Evolutionary conservation across 2,888 invertebrate species (phyloP), one percentile per base, ranked within the genome.

Genomic region (Drosophila subquinaria): DNA sequence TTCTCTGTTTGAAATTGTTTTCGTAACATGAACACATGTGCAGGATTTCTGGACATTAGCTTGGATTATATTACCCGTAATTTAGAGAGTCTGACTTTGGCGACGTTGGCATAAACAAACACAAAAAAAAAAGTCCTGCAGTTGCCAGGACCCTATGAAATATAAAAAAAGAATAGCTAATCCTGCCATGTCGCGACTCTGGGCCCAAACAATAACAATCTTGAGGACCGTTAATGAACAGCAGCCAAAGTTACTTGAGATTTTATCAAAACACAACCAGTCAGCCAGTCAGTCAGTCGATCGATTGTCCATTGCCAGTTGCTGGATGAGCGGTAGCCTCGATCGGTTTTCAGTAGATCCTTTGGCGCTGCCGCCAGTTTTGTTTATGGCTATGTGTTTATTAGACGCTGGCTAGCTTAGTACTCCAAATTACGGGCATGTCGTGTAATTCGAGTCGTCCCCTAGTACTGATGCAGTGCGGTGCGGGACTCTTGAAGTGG

Each of bases 211-310:
- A 65, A 57, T 51, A 68, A 70, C 82, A 79, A 77, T 68, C 53
- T 55, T 42, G 35, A 72, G 55, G 57, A 55, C 35, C 71, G 78
- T 69, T 81, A 84, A 83, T 81, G 83, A 83, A n/a, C 45, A 56
- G 59, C 55, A 53, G 65, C 35, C 52, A 45, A 9, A 60, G 86
- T 80, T 88, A 86, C 76, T 88, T 86, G 88, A 87, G 88, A 87
- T 88, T 75, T 87, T 88, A 87, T 87, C 86, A 87, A 88, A 87
- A 87, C 86, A 87, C 79, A 74, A 66, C 56, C 50, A 65, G 55
- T 15, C 23, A 35, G n/a, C 27, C 40, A 23, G 36, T 23, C 52
- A 50, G 48, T 51, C 52, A 40, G 48, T 51, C 52, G 33, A n/a
- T n/a, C n/a, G n/a, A 40, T 51, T 30, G 42, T 40, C 27, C 3